Percentiles rank a stretch among this genome's conserved stretches.
phyloP scores from a whole-genome alignment of 1,140 invertebrate genomes.

The Aphis gossypii region DNA sequence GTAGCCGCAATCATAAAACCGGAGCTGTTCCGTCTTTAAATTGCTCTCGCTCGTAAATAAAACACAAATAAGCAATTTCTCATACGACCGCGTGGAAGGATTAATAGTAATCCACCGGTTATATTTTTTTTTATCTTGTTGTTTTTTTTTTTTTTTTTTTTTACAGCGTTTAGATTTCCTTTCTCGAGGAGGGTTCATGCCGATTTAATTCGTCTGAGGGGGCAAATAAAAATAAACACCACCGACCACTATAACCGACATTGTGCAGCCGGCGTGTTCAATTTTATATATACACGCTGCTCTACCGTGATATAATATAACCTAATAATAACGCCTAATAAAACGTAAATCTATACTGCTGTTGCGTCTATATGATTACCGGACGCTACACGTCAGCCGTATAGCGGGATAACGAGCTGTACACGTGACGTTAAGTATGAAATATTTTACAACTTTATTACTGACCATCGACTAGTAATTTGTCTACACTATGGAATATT shows the following conservation, averaged over 20 bases:
- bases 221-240: background rate
- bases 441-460: no score
- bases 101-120: background rate
- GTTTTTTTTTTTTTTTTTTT: background rate
- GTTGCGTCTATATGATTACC: no score
- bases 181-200: background rate
- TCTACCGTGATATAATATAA: no score
- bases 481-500: no score
- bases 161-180: slow-evolving; percentile 1
- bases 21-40: background rate
- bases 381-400: no score
- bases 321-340: no score
- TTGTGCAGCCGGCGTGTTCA: no score
- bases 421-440: no score
- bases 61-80: background rate
- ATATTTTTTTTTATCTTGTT: background rate
- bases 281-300: no score
- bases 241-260: background rate
- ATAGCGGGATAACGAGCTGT: no score
- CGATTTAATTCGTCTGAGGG: background rate
- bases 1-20: background rate
- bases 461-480: no score
- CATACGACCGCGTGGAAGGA: background rate
- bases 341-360: no score
- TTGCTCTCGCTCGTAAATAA: background rate